Base-by-base conservation (phyloP, 2,888 invertebrate species). In the Habroteleia sp. region DNA sequence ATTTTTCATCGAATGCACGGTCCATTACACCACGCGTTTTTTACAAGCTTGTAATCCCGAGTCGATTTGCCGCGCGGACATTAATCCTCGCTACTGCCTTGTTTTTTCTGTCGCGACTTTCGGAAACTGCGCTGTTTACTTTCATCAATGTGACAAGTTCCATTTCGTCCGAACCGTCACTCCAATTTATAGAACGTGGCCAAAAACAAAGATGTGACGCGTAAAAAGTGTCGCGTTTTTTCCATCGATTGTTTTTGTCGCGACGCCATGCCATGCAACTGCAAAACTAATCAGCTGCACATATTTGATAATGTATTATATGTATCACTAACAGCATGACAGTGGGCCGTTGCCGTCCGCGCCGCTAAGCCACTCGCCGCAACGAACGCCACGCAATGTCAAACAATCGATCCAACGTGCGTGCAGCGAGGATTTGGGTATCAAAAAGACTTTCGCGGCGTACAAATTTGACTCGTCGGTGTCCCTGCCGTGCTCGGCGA, bases 281-380 rank as follows among this genome's bases (percentile, higher is more conserved):
- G 81, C 76, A 25, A 50, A 56, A 77, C 68, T 63, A 58, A 68
- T 68, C 50, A 68, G 72, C 41, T 11, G 35, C 52, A 76, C 33
- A n/a, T 60, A 41, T 65, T 73, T 83, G 82, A 89, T 68, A 90
- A 72, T 77, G 33, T 50, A 33, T 62, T 39, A 29, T 54, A 25
- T 39, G 10, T 87, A 86, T 84, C 89, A 91, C 92, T 92, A 91
- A 92, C 91, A 92, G 92, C 92, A 92, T 91, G 83, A 84, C 69
- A 79, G 77, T 74, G 82, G 74, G 82, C 79, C 83, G 74, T 81
- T 80, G 76, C 83, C 82, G 79, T 76, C 79, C 54, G 35, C 82
- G 74, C 77, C 83, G 68, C 74, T 82, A 80, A 81, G 78, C 81
- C 82, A 82, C 77, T 81, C 83, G 76, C 80, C 84, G 69, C 83